Evolutionary conservation across 2,113 vertebrate species (phyloP), one percentile per base, ranked within the genome.

Genomic region (Calidris pygmaea): DNA sequence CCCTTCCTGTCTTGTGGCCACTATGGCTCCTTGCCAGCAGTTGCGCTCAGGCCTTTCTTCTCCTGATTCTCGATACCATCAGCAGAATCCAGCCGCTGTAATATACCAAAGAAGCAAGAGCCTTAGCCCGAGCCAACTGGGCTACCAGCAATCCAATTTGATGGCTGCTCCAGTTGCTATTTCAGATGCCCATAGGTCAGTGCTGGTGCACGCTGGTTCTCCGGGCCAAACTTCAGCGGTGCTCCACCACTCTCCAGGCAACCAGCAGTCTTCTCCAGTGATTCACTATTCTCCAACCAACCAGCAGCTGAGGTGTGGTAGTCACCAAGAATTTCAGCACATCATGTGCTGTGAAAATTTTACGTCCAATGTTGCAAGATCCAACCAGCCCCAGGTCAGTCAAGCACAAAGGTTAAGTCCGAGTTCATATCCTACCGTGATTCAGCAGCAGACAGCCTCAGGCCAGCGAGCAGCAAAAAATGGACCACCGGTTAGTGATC

Each of bases 231-330:
- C 96, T 9, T 32, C 98, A 2, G 91, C 96, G 2, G 95, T 97
- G 91, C 97, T 97, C 29, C 98, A 98, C 67, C 90, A 94, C 9
- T 95, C 97, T 43, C 97, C 97, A 0, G 91, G 94, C 89, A 98
- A 89, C 95, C 99, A 98, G 93, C 99, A 99, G 94, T 41, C 98
- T 23, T 97, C 98, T 16, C 99, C 99, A 0, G 99, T 99, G 84
- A 99, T 99, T 95, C 99, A 99, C 96, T 99, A 99, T 96, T 99
- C 99, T 20, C 98, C 99, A 39, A 99, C 98, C 96, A 99, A 97
- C 95, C 99, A 98, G 87, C 98, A 98, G 87, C 96, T 99, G 87
- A 98, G 99, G 39, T 98, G 98, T 11, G 98, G 98, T 15, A 98
- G 98, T 68, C 98, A 98, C 72, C 96, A 99, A 79, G 98, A 98